Percentiles rank a stretch among this genome's conserved stretches.
These are phyloP conservation scores for Microplitis deprimator DNA, from an alignment of 2,888 invertebrate species.

Conservation along the genomic window DNA sequence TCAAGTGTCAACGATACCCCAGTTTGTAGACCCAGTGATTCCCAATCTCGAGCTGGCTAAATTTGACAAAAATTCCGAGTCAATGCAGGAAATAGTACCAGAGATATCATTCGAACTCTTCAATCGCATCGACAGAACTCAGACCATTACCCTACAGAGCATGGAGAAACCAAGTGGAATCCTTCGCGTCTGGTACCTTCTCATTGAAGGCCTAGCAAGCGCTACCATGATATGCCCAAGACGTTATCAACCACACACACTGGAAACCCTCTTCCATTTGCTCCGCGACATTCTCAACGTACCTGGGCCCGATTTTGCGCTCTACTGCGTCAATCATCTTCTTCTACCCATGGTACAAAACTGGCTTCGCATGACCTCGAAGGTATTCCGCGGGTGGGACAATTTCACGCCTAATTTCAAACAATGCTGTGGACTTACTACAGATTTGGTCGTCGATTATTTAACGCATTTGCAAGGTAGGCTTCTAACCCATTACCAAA, in stretches of 20 bases:
- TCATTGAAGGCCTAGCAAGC: constrained; percentile 88
- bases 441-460: constrained; percentile 91
- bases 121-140: constrained; percentile 72
- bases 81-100: constrained; percentile 78
- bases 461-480: constrained; percentile 82
- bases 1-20: constrained; percentile 83
- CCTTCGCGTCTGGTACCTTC: constrained; percentile 90
- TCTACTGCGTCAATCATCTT: constrained; percentile 93
- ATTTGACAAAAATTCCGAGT: constrained; percentile 76
- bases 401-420: constrained; percentile 91
- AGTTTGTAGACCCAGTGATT: constrained; percentile 88
- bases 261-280: constrained; percentile 90
- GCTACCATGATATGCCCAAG: constrained; percentile 86
- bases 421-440: constrained; percentile 93
- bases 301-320: constrained; percentile 90
- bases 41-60: constrained; percentile 82
- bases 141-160: constrained; percentile 75
- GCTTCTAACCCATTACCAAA: background rate
- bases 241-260: constrained; percentile 85
- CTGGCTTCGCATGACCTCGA: constrained; percentile 85
- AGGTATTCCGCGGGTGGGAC: constrained; percentile 82
- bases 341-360: constrained; percentile 93
- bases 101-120: constrained; percentile 79
- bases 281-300: constrained; percentile 83
- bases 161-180: constrained; percentile 88